A percentile compares a stretch with the other conserved stretches of the same genome.
Evolutionary conservation across 1,140 invertebrate genomes (phyloP).

Genomic region (Scaptomyza pallida): DNA sequence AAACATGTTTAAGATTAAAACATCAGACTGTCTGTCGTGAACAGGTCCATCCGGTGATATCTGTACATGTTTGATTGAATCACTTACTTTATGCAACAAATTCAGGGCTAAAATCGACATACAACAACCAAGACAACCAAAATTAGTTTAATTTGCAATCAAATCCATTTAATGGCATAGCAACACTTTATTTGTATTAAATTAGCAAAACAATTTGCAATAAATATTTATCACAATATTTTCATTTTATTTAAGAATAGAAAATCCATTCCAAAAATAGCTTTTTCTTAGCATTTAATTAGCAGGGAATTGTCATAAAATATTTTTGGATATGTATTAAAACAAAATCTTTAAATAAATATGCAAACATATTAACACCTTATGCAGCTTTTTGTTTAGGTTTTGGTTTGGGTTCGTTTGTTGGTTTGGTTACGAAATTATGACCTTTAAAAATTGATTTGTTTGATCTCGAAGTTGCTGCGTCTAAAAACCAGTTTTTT

Average conservation of each 20-base stretch:
- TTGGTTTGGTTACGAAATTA: slow-evolving; percentile 39
- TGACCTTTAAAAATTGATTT: slow-evolving; percentile 51
- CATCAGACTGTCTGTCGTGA: slow-evolving; percentile 42
- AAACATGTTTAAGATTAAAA: slow-evolving; percentile 63
- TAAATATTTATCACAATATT: background rate
- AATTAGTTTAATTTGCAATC: background rate
- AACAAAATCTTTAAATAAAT: background rate
- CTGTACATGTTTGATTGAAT: slow-evolving; percentile 7
- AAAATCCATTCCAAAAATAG: slow-evolving; percentile 9
- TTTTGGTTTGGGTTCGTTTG: slow-evolving; percentile 10
- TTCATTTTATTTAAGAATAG: background rate
- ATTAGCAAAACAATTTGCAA: slow-evolving; percentile 2
- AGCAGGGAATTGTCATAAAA: background rate
- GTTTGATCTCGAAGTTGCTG: slow-evolving; percentile 35
- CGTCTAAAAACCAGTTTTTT: slow-evolving; percentile 28
- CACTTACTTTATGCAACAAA: background rate
- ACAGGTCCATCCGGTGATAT: slow-evolving; percentile 36
- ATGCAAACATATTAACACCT: slow-evolving; percentile 32
- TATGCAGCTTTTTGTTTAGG: slow-evolving; percentile 1
- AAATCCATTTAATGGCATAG: background rate
- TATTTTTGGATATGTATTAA: slow-evolving; percentile 14
- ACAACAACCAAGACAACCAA: background rate
- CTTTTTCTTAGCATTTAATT: slow-evolving; percentile 1
- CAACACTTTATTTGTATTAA: background rate
- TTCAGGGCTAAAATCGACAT: slow-evolving; percentile 28